Percentiles rank a stretch among this genome's conserved stretches.
phyloP scores from a whole-genome alignment of 2,797 vertebrate genomes.

The Chelidonichthys spinosus region DNA sequence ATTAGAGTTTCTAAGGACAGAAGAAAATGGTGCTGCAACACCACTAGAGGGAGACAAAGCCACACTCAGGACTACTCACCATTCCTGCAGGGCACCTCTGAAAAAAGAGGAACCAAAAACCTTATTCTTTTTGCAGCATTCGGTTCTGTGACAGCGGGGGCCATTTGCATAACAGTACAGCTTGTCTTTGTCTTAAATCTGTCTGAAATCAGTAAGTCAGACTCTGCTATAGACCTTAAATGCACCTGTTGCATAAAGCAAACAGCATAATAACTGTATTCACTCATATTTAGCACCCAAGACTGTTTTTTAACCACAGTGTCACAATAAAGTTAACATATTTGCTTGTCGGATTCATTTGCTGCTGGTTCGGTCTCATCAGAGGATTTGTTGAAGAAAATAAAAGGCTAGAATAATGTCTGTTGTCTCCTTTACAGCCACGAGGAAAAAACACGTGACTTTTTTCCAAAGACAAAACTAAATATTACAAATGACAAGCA shows the following conservation, averaged over 20 bases:
- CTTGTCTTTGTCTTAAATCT: not conserved
- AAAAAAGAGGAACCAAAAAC: conserved; percentile 45
- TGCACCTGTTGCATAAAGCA: not conserved
- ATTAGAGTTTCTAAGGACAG: not conserved
- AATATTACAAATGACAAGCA: not conserved
- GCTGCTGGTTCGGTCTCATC: not conserved
- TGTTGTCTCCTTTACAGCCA: conserved; percentile 6
- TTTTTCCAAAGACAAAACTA: not conserved
- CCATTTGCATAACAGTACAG: not conserved
- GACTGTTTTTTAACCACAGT: not conserved
- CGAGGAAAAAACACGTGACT: not conserved
- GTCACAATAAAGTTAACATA: not conserved
- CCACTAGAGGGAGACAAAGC: conserved; percentile 60
- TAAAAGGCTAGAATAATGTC: not conserved
- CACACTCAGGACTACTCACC: conserved; percentile 62
- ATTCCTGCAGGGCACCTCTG: conserved; percentile 62
- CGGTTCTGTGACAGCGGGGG: not conserved
- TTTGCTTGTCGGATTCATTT: not conserved
- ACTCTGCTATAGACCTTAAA: no score
- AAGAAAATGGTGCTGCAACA: accelerated
- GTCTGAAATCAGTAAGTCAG: no score
- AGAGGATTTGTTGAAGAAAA: conserved; percentile 10
- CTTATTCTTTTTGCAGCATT: conserved; percentile 16
- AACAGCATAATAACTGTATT: not conserved
- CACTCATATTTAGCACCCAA: no score